Base-by-base conservation (phyloP, 2,113 vertebrate genomes). In the Tenebrosternarchus preto region DNA sequence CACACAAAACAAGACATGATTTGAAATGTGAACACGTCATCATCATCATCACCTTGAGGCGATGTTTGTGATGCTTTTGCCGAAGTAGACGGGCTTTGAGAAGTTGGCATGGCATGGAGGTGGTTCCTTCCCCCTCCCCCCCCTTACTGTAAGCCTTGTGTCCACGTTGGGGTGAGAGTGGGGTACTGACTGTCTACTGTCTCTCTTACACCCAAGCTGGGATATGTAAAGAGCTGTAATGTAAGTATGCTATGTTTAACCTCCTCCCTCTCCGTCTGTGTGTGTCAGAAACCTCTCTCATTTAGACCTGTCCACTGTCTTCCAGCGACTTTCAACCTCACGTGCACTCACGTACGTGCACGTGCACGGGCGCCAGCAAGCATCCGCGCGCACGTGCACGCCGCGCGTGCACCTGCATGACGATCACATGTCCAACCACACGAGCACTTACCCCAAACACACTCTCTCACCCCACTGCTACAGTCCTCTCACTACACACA, bases 161-260 rank as follows among this genome's bases (percentile, higher is more conserved):
- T 46, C 72, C 63, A 53, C 63, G 22, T 69, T 64, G 22, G 72
- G 67, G 74, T 80, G 75, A 55, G 78, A 78, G 78, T 70, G 80
- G 77, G 27, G 27, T 83, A 80, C 86, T 72, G 81, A 84, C 82
- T 84, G 80, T 92, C 81, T 91, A 90, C 87, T 93, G 89, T 92
- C 87, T 93, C 81, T 92, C 88, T 92, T 91, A 87, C 90, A 90
- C 87, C 91, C 86, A 93, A 94, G 93, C 91, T 92, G 88, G 92
- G 92, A 92, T 93, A 85, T 93, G 79, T 93, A 91, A 93, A 92
- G 90, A 92, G 87, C 91, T 93, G 89, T 87, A 77, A 88, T 85
- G 92, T 94, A 88, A 94, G 92, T 93, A 94, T 93, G 81, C 83
- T 43, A 84, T 84, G 85, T 90, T 91, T 92, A 88, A 84, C 85